Base-by-base conservation (phyloP, 1,140 invertebrate genomes). In the Venturia canescens region DNA sequence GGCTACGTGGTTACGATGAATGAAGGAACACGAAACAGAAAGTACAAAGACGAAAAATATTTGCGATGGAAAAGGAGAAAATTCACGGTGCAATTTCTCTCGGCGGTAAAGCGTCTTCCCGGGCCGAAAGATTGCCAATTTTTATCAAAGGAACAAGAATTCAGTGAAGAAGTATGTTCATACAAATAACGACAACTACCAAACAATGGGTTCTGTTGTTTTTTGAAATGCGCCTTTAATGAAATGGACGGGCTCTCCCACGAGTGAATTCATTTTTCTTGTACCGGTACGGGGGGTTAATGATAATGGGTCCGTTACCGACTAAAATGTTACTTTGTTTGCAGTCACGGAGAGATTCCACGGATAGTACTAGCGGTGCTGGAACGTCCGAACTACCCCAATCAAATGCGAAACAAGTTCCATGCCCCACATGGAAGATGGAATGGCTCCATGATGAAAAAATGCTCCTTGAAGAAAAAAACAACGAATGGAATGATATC, bases 61-160 rank as follows among this genome's bases (percentile, higher is more conserved):
- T 60, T 60, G 63, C 63, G 63, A 66, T 66, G 57, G 57, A 60
- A 60, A 66, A 27, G 27, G 27, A 66, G 63, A 66, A 66, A 66
- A 66, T 66, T 66, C 29, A 66, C 27, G 11, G 9, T 3, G 23
- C 23, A 66, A 66, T 66, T 66, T 66, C 6, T 66, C 1, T 66
- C 27, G 63, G 63, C 26, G 63, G 26, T 66, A 3, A 29, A 66
- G 63, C 63, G 18, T 66, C 27, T 29, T 66, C 63, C 63, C 27
- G 63, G 27, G 63, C 63, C 63, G 63, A 66, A 66, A 66, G 63
- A 66, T 66, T 66, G 3, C 27, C 23, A 3, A 29, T 66, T 21
- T 29, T 66, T 66, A 29, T 29, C 16, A 29, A 27, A 27, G 23
- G 63, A 66, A 66, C 63, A 66, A 66, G 26, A 66, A 26, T 26